Evolutionary conservation across 2,113 vertebrate genomes (phyloP).

Genomic region (Nymphicus hollandicus): DNA sequence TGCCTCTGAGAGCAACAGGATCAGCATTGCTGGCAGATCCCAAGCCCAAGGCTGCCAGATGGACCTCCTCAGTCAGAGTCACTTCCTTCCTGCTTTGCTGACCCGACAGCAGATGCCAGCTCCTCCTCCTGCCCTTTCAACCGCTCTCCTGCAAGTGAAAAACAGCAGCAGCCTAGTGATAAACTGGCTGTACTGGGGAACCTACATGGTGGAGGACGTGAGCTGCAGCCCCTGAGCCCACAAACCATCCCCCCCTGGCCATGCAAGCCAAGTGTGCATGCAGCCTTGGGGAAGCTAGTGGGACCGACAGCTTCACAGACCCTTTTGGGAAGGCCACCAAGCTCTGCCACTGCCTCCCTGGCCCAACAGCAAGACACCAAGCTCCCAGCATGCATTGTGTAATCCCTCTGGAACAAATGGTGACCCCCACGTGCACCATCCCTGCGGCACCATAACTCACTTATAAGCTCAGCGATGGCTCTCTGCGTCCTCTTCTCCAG

Average conservation of each 20-base stretch:
- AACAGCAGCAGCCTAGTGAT: not conserved
- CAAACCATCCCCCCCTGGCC: not conserved
- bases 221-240: not conserved
- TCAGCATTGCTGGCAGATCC: fast-evolving
- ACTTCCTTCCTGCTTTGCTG: constrained; percentile 71
- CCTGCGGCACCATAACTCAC: constrained; percentile 65
- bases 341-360: fast-evolving
- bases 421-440: fast-evolving
- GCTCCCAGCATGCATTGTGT: not conserved
- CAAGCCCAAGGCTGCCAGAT: fast-evolving
- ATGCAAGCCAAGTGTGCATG: fast-evolving
- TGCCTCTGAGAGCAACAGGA: not conserved
- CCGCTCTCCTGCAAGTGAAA: constrained; percentile 81
- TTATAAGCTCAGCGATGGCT: constrained; percentile 91
- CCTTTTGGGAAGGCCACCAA: not conserved
- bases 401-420: not conserved
- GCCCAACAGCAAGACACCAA: not conserved
- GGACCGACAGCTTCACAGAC: not conserved
- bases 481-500: constrained; percentile 92
- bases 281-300: fast-evolving
- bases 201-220: fast-evolving
- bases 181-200: fast-evolving
- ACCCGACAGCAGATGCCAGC: constrained; percentile 79
- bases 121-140: constrained; percentile 87
- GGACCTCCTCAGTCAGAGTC: constrained; percentile 83